These are phyloP conservation scores for Cyclophora albipunctata DNA, from an alignment of 2,888 invertebrate species.

Conservation along the genomic window DNA sequence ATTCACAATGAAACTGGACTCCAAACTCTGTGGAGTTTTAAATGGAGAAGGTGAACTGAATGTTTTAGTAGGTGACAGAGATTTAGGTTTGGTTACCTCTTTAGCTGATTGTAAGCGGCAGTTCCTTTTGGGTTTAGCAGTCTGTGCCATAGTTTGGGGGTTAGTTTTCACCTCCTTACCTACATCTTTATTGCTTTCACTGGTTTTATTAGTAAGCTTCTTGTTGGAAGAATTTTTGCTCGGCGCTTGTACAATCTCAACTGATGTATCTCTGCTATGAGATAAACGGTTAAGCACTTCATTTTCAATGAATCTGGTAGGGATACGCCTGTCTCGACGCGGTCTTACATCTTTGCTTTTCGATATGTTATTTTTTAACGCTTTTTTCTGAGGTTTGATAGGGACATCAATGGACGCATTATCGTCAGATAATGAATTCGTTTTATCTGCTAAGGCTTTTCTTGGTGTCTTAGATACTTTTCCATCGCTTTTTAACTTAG, in stretches of 20 bases:
- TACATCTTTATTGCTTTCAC: too few species aligned
- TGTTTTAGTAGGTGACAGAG: too few species aligned
- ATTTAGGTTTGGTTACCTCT: conserved; percentile 1
- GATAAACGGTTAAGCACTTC: conserved; percentile 30
- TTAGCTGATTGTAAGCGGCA: conserved; percentile 3
- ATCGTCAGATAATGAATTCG: conserved; percentile 61
- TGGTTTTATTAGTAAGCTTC: too few species aligned
- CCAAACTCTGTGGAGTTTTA: conserved; percentile 35
- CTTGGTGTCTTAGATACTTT: conserved; percentile 32
- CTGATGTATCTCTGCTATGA: conserved; percentile 23
- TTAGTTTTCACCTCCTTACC: too few species aligned
- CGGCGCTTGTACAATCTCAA: background rate
- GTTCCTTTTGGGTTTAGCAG: conserved; percentile 2
- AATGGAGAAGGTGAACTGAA: conserved; percentile 24
- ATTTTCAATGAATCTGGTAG: conserved; percentile 42
- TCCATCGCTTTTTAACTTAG: conserved; percentile 25
- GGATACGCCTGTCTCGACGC: conserved; percentile 43
- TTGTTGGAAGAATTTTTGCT: background rate
- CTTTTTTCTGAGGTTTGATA: conserved; percentile 21
- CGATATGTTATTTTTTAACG: conserved; percentile 7
- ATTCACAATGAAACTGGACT: conserved; percentile 35
- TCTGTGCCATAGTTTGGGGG: background rate
- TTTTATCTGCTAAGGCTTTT: conserved; percentile 57
- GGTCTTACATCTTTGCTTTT: conserved; percentile 23
- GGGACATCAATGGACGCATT: conserved; percentile 33